These are phyloP conservation scores for Cathartes aura DNA, from an alignment of 2,113 vertebrate species.

Conservation along the genomic window DNA sequence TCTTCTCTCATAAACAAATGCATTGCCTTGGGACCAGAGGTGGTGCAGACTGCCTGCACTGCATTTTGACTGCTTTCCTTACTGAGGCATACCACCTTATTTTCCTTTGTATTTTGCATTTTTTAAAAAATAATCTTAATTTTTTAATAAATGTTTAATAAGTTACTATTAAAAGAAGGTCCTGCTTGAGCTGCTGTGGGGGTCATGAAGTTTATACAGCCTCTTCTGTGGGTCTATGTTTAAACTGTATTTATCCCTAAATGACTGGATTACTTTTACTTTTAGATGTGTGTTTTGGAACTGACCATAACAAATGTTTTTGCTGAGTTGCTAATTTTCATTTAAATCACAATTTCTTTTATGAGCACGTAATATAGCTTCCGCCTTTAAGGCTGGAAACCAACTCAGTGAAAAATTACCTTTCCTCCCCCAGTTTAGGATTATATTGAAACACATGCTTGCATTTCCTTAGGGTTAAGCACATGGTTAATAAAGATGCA, in stretches of 20 bases:
- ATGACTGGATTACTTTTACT: background rate
- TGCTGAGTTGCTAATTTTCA: background rate
- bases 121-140: background rate
- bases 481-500: background rate
- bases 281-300: background rate
- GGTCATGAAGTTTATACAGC: background rate
- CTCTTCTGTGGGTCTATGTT: background rate
- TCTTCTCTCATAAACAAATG: background rate
- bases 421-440: background rate
- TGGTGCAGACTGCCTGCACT: background rate
- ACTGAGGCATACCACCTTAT: background rate
- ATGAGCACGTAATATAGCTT: background rate
- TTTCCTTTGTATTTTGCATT: background rate
- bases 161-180: background rate
- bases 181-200: background rate
- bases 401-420: background rate
- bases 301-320: background rate
- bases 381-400: background rate
- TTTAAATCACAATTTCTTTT: background rate
- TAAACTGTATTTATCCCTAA: background rate
- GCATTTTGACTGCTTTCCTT: background rate
- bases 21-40: background rate
- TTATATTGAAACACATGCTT: background rate
- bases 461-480: background rate
- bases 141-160: background rate